Base-by-base conservation (phyloP, 2,113 vertebrate species). In the Cisticola juncidis region DNA sequence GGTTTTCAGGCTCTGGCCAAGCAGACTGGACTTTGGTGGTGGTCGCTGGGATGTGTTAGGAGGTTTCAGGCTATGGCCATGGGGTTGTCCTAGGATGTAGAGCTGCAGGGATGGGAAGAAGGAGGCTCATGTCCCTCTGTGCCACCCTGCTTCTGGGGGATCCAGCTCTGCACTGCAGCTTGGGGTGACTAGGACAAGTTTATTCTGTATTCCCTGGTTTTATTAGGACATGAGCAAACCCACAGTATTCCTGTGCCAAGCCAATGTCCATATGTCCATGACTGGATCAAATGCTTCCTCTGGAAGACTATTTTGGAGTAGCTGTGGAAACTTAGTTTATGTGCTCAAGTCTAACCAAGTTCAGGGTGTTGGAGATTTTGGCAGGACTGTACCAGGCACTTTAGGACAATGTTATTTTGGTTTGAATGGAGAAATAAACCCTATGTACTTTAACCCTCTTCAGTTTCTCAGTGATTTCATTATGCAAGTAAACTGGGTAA, bases 191-290 rank as follows among this genome's bases (percentile, higher is more conserved):
- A 12, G 45, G 31, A 35, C 26, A 86, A 23, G 31, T 45, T 60
- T 72, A 31, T n/a, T 56, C 53, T 69, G 26, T 81, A 3, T 85
- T 50, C 9, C 62, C 12, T 85, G 33, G 1, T 94, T 90, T 89
- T 92, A 26, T 3, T 65, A 44, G 26, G 29, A 5, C 4, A 0
- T 11, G 23, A 62, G 23, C 25, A 87, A 58, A 66, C 47, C 22
- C 12, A 6, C 0, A 2, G 0, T 48, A 17, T 61, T 87, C 33
- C 38, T 15, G 1, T 81, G 57, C 18, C 1, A 7, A 29, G 60
- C 7, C 3, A 3, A 5, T 58, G n/a, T n/a, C n/a, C 3, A 0
- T 6, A 1, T 35, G 26, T 58, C 48, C 4, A 0, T 68, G 51
- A 14, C 38, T 10, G 11, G 38, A 68, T 53, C 14, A 68, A 26